phyloP scores from a whole-genome alignment of 1,140 invertebrate genomes.

The Hermetia illucens region DNA sequence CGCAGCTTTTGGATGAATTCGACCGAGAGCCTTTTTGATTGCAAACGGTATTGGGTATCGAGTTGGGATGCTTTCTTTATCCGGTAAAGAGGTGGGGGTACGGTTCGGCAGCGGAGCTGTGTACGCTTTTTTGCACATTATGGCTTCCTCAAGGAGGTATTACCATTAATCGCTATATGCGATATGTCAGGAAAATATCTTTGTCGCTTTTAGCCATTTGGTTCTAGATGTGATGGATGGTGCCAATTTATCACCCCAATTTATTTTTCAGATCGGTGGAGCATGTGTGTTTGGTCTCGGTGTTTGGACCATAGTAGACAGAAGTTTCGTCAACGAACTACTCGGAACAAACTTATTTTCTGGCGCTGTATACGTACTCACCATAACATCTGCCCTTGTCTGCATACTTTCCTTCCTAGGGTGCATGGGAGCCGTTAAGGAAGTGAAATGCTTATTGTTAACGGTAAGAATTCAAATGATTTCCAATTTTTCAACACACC shows the following conservation, averaged over 20 bases:
- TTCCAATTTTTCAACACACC: not conserved
- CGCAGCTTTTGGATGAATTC: too few relatives aligned
- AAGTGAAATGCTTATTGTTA: constrained; percentile 78
- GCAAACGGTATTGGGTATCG: too few relatives aligned
- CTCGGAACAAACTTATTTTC: constrained; percentile 70
- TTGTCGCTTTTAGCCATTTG: not conserved
- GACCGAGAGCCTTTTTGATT: too few relatives aligned
- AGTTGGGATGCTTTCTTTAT: too few relatives aligned
- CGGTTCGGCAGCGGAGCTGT: too few relatives aligned
- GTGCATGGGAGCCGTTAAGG: constrained; percentile 70
- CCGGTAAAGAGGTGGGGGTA: too few relatives aligned
- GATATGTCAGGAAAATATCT: constrained; percentile 5
- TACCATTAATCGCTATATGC: not conserved
- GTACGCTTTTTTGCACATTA: too few relatives aligned
- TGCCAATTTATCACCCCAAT: constrained; percentile 6
- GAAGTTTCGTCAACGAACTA: constrained; percentile 66
- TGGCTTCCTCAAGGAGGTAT: constrained; percentile 5
- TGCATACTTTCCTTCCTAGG: constrained; percentile 70
- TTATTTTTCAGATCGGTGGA: constrained; percentile 54
- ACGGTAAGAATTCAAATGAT: constrained; percentile 43
- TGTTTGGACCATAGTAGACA: constrained; percentile 67
- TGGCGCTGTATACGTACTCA: constrained; percentile 65
- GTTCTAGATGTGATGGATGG: not conserved
- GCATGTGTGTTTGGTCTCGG: constrained; percentile 57
- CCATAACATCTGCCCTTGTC: constrained; percentile 61